Percentiles rank a stretch among this genome's conserved stretches.
Conservation (phyloP, 2,113 vertebrate species). For the Scomber japonicus region DNA sequence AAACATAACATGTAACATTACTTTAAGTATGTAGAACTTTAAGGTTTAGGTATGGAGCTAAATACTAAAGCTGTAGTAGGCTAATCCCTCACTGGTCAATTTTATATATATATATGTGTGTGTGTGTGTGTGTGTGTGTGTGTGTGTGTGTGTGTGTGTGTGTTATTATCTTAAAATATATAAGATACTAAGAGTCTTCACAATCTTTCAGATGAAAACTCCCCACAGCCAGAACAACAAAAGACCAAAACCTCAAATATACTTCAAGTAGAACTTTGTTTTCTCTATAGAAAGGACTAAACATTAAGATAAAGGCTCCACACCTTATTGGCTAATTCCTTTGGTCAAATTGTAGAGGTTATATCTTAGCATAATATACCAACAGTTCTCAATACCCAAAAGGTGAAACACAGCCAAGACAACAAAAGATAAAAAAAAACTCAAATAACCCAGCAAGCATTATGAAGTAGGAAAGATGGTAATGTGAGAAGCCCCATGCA, state of each 20-base stretch:
- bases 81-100: too few species aligned
- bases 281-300: not conserved
- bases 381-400: not conserved
- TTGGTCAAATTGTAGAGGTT: not conserved
- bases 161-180: not conserved
- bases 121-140: not conserved
- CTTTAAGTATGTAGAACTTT: too few species aligned
- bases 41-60: not conserved
- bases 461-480: slow-evolving; percentile 37
- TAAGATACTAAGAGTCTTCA: not conserved
- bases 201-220: not conserved
- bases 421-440: not conserved
- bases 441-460: not conserved
- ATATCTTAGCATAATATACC: not conserved
- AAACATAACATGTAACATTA: too few species aligned
- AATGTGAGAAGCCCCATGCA: slow-evolving; percentile 15
- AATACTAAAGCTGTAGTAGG: not conserved
- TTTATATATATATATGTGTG: not conserved
- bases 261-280: not conserved
- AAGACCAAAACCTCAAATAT: not conserved
- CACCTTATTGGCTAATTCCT: not conserved
- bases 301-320: not conserved
- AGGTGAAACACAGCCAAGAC: not conserved
- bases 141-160: not conserved
- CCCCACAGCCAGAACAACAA: not conserved